Evolutionary conservation across 2,113 vertebrate genomes (phyloP).

Genomic region (Anguilla rostrata): DNA sequence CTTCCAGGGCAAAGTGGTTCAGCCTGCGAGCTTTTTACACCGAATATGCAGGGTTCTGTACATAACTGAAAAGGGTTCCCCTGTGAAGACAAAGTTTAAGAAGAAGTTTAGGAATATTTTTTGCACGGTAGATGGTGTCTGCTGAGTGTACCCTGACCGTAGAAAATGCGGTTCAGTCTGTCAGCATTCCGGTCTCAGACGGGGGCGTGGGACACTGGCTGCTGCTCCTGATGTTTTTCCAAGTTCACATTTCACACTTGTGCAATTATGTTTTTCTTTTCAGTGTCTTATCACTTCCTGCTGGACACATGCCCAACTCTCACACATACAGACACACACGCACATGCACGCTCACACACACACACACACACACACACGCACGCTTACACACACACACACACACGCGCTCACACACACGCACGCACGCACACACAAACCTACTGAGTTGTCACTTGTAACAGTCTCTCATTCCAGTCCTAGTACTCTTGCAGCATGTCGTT

Average conservation of each 20-base stretch:
- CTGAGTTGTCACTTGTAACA: not conserved
- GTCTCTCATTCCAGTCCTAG: not conserved
- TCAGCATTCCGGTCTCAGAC: not conserved
- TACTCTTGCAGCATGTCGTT: not conserved
- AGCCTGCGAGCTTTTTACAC: too few relatives aligned
- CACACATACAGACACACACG: constrained; percentile 3
- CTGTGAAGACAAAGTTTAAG: too few relatives aligned
- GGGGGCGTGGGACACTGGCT: not conserved
- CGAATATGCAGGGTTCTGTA: too few relatives aligned
- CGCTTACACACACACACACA: not conserved
- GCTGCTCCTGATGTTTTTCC: not conserved
- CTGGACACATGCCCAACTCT: not conserved
- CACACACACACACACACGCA: not conserved
- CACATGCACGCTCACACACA: not conserved
- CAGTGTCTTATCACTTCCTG: not conserved
- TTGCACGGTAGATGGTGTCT: too few relatives aligned
- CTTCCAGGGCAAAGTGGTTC: too few relatives aligned
- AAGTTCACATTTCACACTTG: not conserved
- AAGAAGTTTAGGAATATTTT: too few relatives aligned
- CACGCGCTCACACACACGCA: not conserved
- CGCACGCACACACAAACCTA: not conserved
- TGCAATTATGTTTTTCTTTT: not conserved
- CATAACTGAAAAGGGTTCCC: too few relatives aligned
- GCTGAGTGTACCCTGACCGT: too few relatives aligned
- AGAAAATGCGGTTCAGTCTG: not conserved